phyloP scores from a whole-genome alignment of 2,888 invertebrate genomes.

The Mythimna albipuncta region DNA sequence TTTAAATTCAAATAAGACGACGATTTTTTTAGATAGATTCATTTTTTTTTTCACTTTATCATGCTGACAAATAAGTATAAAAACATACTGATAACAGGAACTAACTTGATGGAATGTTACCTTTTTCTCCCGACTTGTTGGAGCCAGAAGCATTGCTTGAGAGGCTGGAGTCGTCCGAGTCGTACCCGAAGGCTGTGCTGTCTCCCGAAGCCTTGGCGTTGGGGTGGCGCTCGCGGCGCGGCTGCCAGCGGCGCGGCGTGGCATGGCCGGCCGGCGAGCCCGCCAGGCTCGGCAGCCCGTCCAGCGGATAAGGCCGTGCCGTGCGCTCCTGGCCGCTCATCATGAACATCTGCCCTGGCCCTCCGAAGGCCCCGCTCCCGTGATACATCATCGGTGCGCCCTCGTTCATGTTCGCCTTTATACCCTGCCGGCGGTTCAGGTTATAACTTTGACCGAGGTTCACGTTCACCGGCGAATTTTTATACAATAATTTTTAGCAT shows the following conservation, averaged over 20 bases:
- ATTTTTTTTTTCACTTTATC: background rate
- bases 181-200: conserved; percentile 84
- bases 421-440: conserved; percentile 71
- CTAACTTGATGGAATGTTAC: conserved; percentile 66
- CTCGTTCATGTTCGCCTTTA: conserved; percentile 81
- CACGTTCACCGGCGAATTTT: conserved; percentile 63
- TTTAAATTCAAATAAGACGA: conserved; percentile 6
- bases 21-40: background rate
- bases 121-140: conserved; percentile 85
- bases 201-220: conserved; percentile 69
- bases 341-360: conserved; percentile 79
- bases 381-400: conserved; percentile 85
- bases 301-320: conserved; percentile 80
- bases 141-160: conserved; percentile 89
- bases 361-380: conserved; percentile 79
- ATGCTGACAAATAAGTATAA: conserved; percentile 10
- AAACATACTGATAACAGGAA: conserved; percentile 8
- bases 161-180: conserved; percentile 87
- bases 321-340: conserved; percentile 78
- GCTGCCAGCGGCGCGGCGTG: conserved; percentile 77
- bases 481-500: conserved; percentile 61
- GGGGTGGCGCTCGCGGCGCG: conserved; percentile 77
- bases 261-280: conserved; percentile 68
- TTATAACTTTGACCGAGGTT: conserved; percentile 59
- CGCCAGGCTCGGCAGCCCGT: conserved; percentile 77